A percentile compares a stretch with the other conserved stretches of the same genome.
Conservation (phyloP, 2,888 invertebrate genomes). For the Perdita meconis region DNA sequence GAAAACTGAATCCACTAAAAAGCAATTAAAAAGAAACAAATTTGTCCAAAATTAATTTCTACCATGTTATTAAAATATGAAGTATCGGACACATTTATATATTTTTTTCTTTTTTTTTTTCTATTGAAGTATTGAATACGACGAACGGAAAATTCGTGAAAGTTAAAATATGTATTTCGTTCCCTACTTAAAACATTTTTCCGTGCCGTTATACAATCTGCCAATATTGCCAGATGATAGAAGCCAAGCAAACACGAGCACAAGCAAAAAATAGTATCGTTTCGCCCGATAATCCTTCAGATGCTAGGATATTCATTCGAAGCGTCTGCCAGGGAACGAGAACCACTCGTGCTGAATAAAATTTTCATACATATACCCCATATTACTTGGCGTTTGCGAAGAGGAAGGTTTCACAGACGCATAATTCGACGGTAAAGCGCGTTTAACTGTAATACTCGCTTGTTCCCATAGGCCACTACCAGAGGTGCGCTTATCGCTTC, state of each 20-base stretch:
- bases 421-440: slow-evolving; percentile 47
- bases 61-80: too few relatives aligned
- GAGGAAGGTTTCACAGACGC: slow-evolving; percentile 24
- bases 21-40: too few relatives aligned
- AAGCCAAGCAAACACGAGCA: slow-evolving; percentile 4
- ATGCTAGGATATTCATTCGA: slow-evolving; percentile 1
- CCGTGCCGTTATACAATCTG: too few relatives aligned
- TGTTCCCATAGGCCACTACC: slow-evolving; percentile 15
- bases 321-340: slow-evolving; percentile 30
- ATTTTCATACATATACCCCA: slow-evolving; percentile 44
- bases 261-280: slow-evolving; percentile 15
- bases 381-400: slow-evolving; percentile 23
- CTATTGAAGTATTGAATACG: too few relatives aligned
- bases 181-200: too few relatives aligned
- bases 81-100: too few relatives aligned
- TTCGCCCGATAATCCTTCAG: slow-evolving; percentile 33
- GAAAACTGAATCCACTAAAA: too few relatives aligned
- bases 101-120: too few relatives aligned
- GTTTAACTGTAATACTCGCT: slow-evolving; percentile 31
- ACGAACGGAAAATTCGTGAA: too few relatives aligned
- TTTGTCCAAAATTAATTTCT: too few relatives aligned
- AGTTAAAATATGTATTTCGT: too few relatives aligned
- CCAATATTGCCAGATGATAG: background rate
- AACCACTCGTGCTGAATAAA: slow-evolving; percentile 42
- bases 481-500: slow-evolving; percentile 6